Percentiles rank a stretch among this genome's conserved stretches.
phyloP scores from a whole-genome alignment of 2,113 vertebrate species.

The Gavia stellata region DNA sequence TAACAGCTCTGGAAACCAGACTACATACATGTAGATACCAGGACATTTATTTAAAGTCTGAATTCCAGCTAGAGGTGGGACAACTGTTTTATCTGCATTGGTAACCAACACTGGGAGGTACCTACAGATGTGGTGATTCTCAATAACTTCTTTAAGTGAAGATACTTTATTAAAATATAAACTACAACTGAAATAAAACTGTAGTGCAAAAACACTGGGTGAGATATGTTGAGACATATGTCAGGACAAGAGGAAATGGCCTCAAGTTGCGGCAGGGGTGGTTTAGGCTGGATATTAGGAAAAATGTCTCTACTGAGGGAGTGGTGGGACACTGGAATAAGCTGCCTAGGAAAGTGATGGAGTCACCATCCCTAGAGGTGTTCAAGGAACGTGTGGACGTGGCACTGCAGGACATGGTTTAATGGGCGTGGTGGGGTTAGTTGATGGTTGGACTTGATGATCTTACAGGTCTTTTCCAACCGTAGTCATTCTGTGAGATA shows the following conservation, averaged over 20 bases:
- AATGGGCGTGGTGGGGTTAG: too few species aligned
- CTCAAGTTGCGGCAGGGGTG: too few species aligned
- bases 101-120: background rate
- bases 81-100: background rate
- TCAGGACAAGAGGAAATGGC: too few species aligned
- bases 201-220: background rate
- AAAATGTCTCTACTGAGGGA: too few species aligned
- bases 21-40: background rate
- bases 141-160: background rate
- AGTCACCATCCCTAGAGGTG: too few species aligned
- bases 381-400: too few species aligned
- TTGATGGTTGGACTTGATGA: too few species aligned
- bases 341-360: too few species aligned
- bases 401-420: too few species aligned
- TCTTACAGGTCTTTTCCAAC: too few species aligned
- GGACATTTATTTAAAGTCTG: background rate
- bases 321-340: too few species aligned
- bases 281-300: too few species aligned
- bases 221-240: background rate
- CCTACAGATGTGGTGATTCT: background rate
- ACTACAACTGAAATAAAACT: background rate
- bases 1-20: background rate
- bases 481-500: background rate
- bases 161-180: background rate
- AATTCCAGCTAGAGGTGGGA: background rate